Evolutionary conservation across 2,113 vertebrate species (phyloP), one percentile per base, ranked within the genome.

Genomic region (Melanocharis versteri): DNA sequence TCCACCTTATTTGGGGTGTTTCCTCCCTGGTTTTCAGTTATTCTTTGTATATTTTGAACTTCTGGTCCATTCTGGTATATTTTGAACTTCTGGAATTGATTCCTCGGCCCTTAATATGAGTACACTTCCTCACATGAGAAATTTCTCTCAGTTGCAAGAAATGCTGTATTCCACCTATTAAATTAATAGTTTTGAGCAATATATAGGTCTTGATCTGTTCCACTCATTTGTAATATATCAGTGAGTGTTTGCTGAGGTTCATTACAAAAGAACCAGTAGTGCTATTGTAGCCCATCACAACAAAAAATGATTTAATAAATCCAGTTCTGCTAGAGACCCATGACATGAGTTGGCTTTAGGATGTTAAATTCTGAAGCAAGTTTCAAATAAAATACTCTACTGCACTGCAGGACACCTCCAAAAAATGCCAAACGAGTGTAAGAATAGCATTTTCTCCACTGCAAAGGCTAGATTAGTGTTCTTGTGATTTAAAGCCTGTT

Each of bases 241-340:
- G 39, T 81, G 75, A 91, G 62, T 66, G 54, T 88, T 95, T 83
- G 76, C 79, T 82, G 69, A 51, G 26, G 17, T 72, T 87, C 26
- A 7, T 87, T 93, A 54, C 0, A 15, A 69, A 82, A 80, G 62
- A 93, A 48, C 61, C 33, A 83, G 44, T 69, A 68, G 82, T 77
- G 79, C 66, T 37, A 45, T 47, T 94, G 56, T 80, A 93, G 61
- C 48, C 61, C 28, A 44, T 91, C 51, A 66, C n/a, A 93, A 90
- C 78, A 88, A 87, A 92, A 94, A 58, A 37, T 40, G 7, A 80
- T 91, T 84, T 87, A 90, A 96, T 80, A 93, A 92, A 94, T 69
- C 64, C 82, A 62, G 44, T 94, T 89, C 56, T 82, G 61, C 60
- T 87, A 60, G 39, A 95, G 48, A 87, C 61, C 54, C 65, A 77